These are phyloP conservation scores for Phainopepla nitens DNA, from an alignment of 2,113 vertebrate species.

Conservation along the genomic window DNA sequence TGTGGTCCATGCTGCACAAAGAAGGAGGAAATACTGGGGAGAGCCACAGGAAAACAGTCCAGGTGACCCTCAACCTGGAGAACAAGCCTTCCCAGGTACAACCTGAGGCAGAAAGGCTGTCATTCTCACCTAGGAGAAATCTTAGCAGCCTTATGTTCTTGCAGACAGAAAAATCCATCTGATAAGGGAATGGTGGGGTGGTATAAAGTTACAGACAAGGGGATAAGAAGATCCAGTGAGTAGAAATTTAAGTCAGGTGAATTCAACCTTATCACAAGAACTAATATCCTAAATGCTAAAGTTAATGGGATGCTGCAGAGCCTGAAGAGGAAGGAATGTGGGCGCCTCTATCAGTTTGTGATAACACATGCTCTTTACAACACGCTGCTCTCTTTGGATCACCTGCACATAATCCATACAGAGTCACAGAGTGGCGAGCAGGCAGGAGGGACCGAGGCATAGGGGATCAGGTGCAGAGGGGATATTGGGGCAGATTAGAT, in stretches of 20 bases:
- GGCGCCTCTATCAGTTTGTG: neutral
- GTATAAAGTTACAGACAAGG: neutral
- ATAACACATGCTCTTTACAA: neutral
- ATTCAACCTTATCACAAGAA: neutral
- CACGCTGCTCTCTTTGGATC: neutral
- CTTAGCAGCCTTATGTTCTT: neutral
- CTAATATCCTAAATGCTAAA: neutral
- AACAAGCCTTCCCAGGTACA: neutral
- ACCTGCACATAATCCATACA: too few species aligned
- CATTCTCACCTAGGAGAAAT: neutral
- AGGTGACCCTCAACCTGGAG: neutral
- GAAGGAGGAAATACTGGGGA: neutral
- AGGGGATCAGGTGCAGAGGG: neutral
- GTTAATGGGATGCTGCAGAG: neutral
- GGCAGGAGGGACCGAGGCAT: neutral
- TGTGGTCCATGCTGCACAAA: accelerated
- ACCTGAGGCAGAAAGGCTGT: neutral
- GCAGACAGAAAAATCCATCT: neutral
- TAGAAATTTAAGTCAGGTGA: neutral
- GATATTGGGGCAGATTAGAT: neutral
- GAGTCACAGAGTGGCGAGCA: accelerated
- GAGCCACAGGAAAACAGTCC: neutral
- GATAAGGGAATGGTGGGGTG: neutral
- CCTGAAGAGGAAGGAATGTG: neutral
- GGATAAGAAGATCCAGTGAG: neutral